Conservation (phyloP, 2,113 vertebrate genomes). For the Excalfactoria chinensis region DNA sequence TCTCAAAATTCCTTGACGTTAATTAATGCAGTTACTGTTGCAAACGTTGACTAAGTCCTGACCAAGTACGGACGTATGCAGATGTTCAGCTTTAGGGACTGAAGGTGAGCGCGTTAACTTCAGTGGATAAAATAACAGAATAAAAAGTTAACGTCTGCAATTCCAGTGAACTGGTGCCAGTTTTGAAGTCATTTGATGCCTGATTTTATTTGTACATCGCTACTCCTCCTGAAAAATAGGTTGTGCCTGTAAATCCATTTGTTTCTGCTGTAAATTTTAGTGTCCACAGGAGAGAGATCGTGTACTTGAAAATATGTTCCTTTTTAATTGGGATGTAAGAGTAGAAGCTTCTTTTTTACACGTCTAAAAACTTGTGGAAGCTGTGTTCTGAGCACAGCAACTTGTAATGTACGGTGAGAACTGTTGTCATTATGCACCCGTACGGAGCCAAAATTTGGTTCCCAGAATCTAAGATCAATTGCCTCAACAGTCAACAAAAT, state of each 20-base stretch:
- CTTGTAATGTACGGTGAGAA: background rate
- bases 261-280: background rate
- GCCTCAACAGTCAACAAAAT: background rate
- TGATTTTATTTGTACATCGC: background rate
- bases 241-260: background rate
- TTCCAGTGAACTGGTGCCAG: background rate
- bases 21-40: background rate
- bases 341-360: background rate
- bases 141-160: background rate
- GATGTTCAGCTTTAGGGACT: background rate
- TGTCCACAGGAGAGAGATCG: background rate
- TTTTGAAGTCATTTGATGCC: background rate
- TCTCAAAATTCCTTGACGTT: background rate
- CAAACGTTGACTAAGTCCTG: background rate
- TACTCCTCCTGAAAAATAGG: fast-evolving
- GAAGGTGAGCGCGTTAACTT: background rate
- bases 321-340: background rate
- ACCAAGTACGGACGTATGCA: background rate
- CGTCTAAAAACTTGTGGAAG: background rate
- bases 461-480: background rate
- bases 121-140: background rate
- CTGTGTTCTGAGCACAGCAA: background rate
- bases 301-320: background rate
- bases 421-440: background rate
- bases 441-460: background rate